Conservation (phyloP, 1,140 invertebrate genomes). For the Sycophila sp. region DNA sequence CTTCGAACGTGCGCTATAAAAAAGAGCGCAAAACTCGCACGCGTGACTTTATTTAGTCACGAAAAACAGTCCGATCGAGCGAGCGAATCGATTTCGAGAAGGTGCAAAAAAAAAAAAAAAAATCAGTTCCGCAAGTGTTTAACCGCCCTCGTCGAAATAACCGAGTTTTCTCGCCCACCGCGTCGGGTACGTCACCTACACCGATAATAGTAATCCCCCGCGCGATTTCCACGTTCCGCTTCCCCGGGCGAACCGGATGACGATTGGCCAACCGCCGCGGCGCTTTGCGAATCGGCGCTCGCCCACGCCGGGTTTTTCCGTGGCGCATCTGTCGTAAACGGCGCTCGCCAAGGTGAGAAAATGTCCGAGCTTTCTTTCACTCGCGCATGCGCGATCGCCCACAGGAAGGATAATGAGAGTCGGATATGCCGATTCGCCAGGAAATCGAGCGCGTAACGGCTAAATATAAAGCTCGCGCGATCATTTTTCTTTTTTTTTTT, state of each 20-base stretch:
- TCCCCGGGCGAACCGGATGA: slow-evolving; percentile 8
- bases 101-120: too few relatives aligned
- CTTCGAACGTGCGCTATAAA: too few relatives aligned
- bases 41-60: too few relatives aligned
- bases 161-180: background rate
- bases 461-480: background rate
- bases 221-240: background rate
- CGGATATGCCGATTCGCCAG: background rate
- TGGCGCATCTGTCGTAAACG: background rate
- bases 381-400: background rate
- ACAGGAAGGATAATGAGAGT: background rate
- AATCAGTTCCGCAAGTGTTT: background rate
- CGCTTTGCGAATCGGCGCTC: background rate
- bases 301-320: background rate
- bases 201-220: background rate
- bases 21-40: too few relatives aligned
- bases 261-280: slow-evolving; percentile 4
- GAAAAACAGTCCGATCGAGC: too few relatives aligned
- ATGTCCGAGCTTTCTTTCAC: background rate
- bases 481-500: too few relatives aligned
- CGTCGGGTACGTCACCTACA: too few relatives aligned
- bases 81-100: too few relatives aligned
- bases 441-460: background rate
- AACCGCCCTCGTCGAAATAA: background rate
- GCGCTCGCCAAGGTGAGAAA: background rate